phyloP scores from a whole-genome alignment of 2,113 vertebrate species.

The Poeciliopsis turrubarensis region DNA sequence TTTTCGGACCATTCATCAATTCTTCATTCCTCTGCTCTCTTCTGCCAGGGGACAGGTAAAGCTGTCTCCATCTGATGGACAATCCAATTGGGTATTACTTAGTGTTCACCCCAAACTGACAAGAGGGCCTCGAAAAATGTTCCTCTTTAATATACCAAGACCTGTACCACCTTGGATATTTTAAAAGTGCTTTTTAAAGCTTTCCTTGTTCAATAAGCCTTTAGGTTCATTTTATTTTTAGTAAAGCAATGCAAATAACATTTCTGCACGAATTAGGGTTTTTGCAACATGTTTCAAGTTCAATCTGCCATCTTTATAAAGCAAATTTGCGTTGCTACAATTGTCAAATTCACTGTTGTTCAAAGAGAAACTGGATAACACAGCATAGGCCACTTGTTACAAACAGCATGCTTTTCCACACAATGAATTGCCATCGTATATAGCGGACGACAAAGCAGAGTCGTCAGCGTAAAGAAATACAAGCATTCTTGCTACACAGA shows the following conservation, averaged over 20 bases:
- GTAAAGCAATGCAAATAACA: constrained; percentile 13
- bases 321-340: constrained; percentile 23
- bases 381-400: constrained; percentile 50
- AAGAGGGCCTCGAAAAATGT: constrained; percentile 46
- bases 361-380: constrained; percentile 33
- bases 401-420: constrained; percentile 43
- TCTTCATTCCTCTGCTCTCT: constrained; percentile 68
- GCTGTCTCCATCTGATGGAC: constrained; percentile 60
- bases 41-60: constrained; percentile 53
- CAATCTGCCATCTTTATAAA: constrained; percentile 39
- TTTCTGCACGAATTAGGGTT: constrained; percentile 41
- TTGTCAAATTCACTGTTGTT: constrained; percentile 31
- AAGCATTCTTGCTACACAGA: constrained; percentile 61
- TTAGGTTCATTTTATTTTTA: constrained; percentile 40
- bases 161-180: constrained; percentile 7
- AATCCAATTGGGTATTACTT: constrained; percentile 53
- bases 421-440: constrained; percentile 51
- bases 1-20: constrained; percentile 75
- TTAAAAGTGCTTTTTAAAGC: neutral
- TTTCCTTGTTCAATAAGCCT: constrained; percentile 1
- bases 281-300: constrained; percentile 45
- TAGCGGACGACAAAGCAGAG: constrained; percentile 60
- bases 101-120: constrained; percentile 45
- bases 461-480: constrained; percentile 72
- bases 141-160: constrained; percentile 46